Conservation (phyloP, 2,113 vertebrate species). For the zebrafish (Danio rerio) region DNA sequence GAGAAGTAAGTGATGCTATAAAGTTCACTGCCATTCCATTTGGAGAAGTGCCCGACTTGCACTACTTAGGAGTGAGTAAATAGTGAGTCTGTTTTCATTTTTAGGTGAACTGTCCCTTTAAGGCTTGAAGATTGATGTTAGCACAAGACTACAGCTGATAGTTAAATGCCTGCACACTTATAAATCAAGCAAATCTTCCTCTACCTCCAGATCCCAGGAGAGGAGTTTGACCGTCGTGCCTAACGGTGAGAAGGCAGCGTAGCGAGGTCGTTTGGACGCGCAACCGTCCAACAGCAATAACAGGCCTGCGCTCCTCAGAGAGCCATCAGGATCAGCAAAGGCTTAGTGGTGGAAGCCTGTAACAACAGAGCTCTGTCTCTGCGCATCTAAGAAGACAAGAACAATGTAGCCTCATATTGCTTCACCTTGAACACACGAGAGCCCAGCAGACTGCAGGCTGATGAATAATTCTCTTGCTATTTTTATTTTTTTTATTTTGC, state of each 20-base stretch:
- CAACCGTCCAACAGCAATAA: slow-evolving; percentile 70
- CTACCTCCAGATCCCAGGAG: slow-evolving; percentile 71
- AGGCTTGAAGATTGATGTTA: slow-evolving; percentile 50
- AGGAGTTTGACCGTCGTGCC: slow-evolving; percentile 70
- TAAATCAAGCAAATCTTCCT: slow-evolving; percentile 77
- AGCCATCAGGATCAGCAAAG: slow-evolving; percentile 74
- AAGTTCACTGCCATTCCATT: too few relatives aligned
- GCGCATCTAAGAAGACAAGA: slow-evolving; percentile 61
- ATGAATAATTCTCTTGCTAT: slow-evolving; percentile 71
- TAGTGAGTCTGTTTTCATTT: too few relatives aligned
- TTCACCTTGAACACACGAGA: slow-evolving; percentile 65
- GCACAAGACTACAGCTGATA: slow-evolving; percentile 60
- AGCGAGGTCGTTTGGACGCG: slow-evolving; percentile 67
- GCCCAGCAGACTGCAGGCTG: slow-evolving; percentile 64
- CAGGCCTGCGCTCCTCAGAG: slow-evolving; percentile 69
- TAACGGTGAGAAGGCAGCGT: slow-evolving; percentile 67
- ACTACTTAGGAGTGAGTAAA: too few relatives aligned
- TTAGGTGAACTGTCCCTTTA: too few relatives aligned
- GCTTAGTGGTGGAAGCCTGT: slow-evolving; percentile 72
- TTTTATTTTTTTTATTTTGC: slow-evolving; percentile 50
- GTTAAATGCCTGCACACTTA: slow-evolving; percentile 72
- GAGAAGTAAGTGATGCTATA: too few relatives aligned
- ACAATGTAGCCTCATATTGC: slow-evolving; percentile 57
- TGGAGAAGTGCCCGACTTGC: too few relatives aligned
- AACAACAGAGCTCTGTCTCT: slow-evolving; percentile 59